phyloP scores from a whole-genome alignment of 2,888 invertebrate species.

The Baronia brevicornis region DNA sequence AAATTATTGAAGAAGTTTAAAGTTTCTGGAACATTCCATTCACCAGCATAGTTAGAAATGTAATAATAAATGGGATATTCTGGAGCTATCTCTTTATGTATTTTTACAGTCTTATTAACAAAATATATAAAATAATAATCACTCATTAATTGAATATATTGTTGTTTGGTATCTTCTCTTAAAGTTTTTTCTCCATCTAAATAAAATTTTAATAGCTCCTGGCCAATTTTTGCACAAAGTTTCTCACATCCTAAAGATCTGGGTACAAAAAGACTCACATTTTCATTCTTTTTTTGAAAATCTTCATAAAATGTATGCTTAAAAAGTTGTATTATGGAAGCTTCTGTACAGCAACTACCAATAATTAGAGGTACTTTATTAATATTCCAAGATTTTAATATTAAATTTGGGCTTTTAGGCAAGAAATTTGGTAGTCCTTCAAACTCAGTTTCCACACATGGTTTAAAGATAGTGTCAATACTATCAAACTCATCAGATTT shows the following conservation, averaged over 20 bases:
- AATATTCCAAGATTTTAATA: slow-evolving; percentile 55
- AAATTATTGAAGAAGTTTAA: slow-evolving; percentile 41
- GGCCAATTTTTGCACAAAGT: slow-evolving; percentile 40
- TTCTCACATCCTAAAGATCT: slow-evolving; percentile 39
- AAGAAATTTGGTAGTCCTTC: slow-evolving; percentile 61
- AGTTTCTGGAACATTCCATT: slow-evolving; percentile 46
- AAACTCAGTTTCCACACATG: slow-evolving; percentile 58
- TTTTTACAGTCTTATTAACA: slow-evolving; percentile 50
- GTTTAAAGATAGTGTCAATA: slow-evolving; percentile 51
- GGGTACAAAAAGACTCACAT: slow-evolving; percentile 47
- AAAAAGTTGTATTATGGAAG: slow-evolving; percentile 36
- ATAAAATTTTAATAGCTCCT: slow-evolving; percentile 53
- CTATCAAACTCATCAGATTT: slow-evolving; percentile 19
- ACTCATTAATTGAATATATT: slow-evolving; percentile 55
- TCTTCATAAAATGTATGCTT: slow-evolving; percentile 42
- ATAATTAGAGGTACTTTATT: slow-evolving; percentile 64
- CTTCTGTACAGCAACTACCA: slow-evolving; percentile 58
- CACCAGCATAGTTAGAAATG: slow-evolving; percentile 49
- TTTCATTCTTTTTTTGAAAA: slow-evolving; percentile 47
- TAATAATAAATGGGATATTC: slow-evolving; percentile 57
- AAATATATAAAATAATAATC: slow-evolving; percentile 61
- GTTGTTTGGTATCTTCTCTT: slow-evolving; percentile 43
- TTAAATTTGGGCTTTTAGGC: slow-evolving; percentile 47
- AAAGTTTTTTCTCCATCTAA: slow-evolving; percentile 43
- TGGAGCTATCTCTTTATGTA: slow-evolving; percentile 45